These are phyloP conservation scores for Lathamus discolor DNA, from an alignment of 2,113 vertebrate species.

Conservation along the genomic window DNA sequence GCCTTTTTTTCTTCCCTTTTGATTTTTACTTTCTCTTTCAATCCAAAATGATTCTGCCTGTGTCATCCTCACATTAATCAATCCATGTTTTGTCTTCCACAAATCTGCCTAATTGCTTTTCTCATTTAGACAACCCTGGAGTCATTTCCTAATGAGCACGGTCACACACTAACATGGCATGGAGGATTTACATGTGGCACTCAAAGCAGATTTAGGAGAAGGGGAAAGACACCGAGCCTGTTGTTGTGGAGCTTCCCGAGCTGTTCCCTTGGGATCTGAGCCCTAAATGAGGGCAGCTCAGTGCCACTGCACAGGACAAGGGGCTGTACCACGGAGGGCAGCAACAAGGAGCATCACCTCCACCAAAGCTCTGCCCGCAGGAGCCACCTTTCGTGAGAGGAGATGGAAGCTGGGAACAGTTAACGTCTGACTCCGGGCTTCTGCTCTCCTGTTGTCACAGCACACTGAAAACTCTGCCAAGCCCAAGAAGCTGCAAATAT, in stretches of 20 bases:
- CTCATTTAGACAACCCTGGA: slow-evolving; percentile 65
- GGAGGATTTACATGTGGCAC: slow-evolving; percentile 37
- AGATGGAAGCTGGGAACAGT: not conserved
- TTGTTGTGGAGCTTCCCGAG: not conserved
- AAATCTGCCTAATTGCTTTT: slow-evolving; percentile 66
- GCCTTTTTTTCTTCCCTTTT: not conserved
- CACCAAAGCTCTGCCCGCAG: not conserved
- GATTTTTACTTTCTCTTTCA: slow-evolving; percentile 45
- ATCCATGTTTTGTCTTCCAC: slow-evolving; percentile 66
- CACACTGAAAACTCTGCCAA: not conserved
- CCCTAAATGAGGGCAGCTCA: accelerated
- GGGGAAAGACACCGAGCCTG: not conserved
- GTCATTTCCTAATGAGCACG: slow-evolving; percentile 62
- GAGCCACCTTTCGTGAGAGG: not conserved
- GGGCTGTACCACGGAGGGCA: not conserved
- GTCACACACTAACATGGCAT: not conserved
- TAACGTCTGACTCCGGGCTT: not conserved
- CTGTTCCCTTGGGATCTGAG: not conserved
- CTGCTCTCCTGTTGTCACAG: not conserved
- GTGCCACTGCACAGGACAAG: not conserved
- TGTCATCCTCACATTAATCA: slow-evolving; percentile 60
- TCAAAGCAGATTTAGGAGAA: not conserved
- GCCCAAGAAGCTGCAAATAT: not conserved
- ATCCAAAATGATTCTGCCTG: slow-evolving; percentile 34
- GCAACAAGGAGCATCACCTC: accelerated